Evolutionary conservation across 2,113 vertebrate species (phyloP).

Genomic region (Lepus americanus): DNA sequence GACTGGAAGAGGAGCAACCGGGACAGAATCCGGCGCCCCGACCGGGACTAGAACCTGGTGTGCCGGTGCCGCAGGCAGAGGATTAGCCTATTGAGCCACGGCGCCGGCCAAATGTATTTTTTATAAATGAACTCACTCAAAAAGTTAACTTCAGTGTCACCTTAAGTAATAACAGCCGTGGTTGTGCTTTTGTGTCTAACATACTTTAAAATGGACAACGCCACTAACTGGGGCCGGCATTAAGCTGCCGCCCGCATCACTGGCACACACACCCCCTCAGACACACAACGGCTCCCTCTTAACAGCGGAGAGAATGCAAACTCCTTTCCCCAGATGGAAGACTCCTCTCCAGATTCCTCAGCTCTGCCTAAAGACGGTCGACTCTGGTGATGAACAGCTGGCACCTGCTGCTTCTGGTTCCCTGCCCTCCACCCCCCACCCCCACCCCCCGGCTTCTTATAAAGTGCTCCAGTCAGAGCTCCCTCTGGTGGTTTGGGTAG

Average conservation of each 20-base stretch:
- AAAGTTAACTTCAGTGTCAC: background rate
- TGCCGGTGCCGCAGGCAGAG: too few species aligned
- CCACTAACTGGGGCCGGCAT: background rate
- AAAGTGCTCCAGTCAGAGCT: background rate
- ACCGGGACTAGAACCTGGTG: too few species aligned
- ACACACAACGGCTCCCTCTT: background rate
- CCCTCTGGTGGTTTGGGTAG: too few species aligned
- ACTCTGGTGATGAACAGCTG: too few species aligned
- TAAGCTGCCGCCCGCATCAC: too few species aligned
- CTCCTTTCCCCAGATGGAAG: background rate
- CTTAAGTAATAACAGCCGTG: background rate
- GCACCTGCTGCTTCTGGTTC: background rate
- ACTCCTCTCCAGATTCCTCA: background rate
- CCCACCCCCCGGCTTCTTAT: background rate
- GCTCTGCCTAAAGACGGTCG: background rate
- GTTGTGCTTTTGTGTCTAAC: background rate
- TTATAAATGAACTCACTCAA: background rate
- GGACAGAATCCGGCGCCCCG: too few species aligned
- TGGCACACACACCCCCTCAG: too few species aligned
- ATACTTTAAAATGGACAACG: background rate
- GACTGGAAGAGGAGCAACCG: too few species aligned
- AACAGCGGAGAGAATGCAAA: background rate
- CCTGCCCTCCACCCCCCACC: background rate
- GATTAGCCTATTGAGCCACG: too few species aligned
- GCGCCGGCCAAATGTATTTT: background rate